These are phyloP conservation scores for Drosophila trapezifrons DNA, from an alignment of 1,140 invertebrate genomes.

Conservation along the genomic window DNA sequence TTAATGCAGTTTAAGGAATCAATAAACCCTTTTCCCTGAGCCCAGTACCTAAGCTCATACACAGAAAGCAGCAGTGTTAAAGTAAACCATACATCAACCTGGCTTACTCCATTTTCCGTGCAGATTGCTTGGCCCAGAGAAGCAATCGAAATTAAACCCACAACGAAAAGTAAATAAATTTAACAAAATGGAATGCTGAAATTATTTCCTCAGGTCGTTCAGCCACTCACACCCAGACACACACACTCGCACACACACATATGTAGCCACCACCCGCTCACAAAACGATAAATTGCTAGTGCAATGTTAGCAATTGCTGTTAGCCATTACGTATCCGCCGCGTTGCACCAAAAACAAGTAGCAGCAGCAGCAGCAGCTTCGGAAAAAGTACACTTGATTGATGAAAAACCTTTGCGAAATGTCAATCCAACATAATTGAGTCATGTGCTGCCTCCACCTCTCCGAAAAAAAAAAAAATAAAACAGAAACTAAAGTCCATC, in stretches of 20 bases:
- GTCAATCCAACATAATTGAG: constrained; percentile 79
- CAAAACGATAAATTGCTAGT: constrained; percentile 65
- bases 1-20: constrained; percentile 1
- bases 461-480: constrained; percentile 13
- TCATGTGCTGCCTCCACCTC: constrained; percentile 37
- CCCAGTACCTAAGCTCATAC: background rate
- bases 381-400: constrained; percentile 74
- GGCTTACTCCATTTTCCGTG: constrained; percentile 16
- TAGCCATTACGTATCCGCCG: constrained; percentile 76
- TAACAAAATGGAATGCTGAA: constrained; percentile 59
- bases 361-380: constrained; percentile 16
- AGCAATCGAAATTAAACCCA: constrained; percentile 58
- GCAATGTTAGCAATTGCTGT: constrained; percentile 69
- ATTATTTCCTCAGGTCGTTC: constrained; percentile 59
- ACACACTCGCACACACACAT: background rate
- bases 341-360: constrained; percentile 51
- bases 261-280: background rate
- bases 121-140: constrained; percentile 32
- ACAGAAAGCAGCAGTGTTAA: background rate
- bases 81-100: constrained; percentile 14
- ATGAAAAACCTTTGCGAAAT: constrained; percentile 74
- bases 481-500: background rate
- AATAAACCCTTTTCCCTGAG: background rate
- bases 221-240: constrained; percentile 13
- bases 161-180: constrained; percentile 43